phyloP scores from a whole-genome alignment of 1,140 invertebrate genomes.

The Heliconius nattereri region DNA sequence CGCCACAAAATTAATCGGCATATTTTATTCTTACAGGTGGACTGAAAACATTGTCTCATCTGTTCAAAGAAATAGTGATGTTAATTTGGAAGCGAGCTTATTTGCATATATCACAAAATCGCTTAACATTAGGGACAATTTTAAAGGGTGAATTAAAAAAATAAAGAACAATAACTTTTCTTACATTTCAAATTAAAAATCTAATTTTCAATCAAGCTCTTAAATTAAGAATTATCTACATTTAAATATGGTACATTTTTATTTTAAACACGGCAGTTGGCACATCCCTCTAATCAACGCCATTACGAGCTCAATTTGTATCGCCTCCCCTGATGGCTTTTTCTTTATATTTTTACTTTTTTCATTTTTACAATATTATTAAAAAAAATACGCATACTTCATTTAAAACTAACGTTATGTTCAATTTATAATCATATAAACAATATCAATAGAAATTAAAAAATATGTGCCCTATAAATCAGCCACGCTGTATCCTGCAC shows the following conservation, averaged over 20 bases:
- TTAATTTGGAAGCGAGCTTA: no score
- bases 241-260: neutral
- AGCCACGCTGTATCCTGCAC: no score
- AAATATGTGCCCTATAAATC: neutral
- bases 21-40: neutral
- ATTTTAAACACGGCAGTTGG: neutral
- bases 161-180: no score
- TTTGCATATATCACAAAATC: no score
- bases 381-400: neutral
- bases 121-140: no score
- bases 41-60: no score
- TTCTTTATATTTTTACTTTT: neutral
- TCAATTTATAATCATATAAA: neutral
- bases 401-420: neutral
- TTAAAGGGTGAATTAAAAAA: no score
- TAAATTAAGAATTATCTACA: neutral
- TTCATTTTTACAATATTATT: neutral
- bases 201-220: neutral
- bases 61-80: no score
- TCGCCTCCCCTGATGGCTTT: neutral
- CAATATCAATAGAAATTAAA: neutral
- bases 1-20: neutral
- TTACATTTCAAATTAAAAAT: neutral
- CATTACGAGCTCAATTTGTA: neutral
- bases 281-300: neutral